Conservation (phyloP, 2,888 invertebrate species). For the Spodoptera picta region DNA sequence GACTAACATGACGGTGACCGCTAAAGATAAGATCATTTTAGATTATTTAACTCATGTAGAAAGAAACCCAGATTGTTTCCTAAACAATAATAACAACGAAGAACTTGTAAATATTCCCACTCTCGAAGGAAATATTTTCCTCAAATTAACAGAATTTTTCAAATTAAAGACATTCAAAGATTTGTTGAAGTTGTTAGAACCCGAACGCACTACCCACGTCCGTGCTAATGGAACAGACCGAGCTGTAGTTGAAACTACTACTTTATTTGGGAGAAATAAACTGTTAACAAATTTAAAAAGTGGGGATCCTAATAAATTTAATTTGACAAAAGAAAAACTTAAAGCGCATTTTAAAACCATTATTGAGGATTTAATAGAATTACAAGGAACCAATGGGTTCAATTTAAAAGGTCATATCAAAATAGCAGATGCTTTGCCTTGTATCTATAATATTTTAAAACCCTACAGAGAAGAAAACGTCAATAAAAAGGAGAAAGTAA, state of each 20-base stretch:
- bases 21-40: slow-evolving; percentile 77
- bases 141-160: slow-evolving; percentile 79
- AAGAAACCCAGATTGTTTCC: slow-evolving; percentile 70
- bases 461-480: slow-evolving; percentile 38
- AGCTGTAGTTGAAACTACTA: slow-evolving; percentile 8
- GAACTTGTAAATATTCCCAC: slow-evolving; percentile 49
- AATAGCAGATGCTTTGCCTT: slow-evolving; percentile 75
- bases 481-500: slow-evolving; percentile 29
- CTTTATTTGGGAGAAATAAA: neutral
- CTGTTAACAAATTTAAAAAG: neutral
- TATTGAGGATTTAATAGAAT: slow-evolving; percentile 75
- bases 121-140: slow-evolving; percentile 73
- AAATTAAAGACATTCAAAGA: slow-evolving; percentile 80
- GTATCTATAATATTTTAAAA: slow-evolving; percentile 76
- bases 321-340: slow-evolving; percentile 72
- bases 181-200: slow-evolving; percentile 68
- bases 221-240: slow-evolving; percentile 9
- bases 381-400: slow-evolving; percentile 70
- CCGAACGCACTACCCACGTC: slow-evolving; percentile 23
- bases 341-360: slow-evolving; percentile 78
- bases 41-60: slow-evolving; percentile 77
- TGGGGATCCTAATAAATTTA: slow-evolving; percentile 46
- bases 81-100: slow-evolving; percentile 56
- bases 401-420: slow-evolving; percentile 61
- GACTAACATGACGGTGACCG: slow-evolving; percentile 63